Evolutionary conservation across 2,888 invertebrate species (phyloP).

Genomic region (Candidula unifasciata): DNA sequence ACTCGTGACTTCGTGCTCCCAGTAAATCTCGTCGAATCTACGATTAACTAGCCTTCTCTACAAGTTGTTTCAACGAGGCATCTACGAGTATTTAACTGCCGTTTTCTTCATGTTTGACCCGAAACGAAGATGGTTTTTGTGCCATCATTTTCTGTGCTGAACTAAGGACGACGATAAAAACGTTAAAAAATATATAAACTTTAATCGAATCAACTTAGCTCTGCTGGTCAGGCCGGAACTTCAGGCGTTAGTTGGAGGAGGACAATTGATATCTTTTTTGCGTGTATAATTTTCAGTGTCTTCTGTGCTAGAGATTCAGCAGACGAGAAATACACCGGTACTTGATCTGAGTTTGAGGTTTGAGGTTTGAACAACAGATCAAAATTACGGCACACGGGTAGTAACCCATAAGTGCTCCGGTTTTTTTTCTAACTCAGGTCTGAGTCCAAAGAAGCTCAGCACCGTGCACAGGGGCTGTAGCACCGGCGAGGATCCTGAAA

Average conservation of each 20-base stretch:
- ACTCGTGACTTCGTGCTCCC: constrained; percentile 2
- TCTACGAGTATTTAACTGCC: neutral
- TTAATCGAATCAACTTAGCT: constrained; percentile 2
- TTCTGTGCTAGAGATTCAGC: no score
- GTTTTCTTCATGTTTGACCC: neutral
- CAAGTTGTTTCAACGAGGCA: neutral
- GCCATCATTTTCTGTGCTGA: neutral
- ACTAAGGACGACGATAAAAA: neutral
- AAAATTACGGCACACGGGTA: no score
- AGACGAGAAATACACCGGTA: no score
- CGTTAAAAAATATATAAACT: neutral
- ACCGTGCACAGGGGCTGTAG: no score
- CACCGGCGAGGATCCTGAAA: no score
- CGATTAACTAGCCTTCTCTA: neutral
- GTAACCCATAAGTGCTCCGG: no score
- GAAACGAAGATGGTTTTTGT: neutral
- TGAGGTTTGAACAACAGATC: no score
- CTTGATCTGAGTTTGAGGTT: no score
- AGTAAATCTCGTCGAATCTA: neutral
- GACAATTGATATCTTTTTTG: neutral
- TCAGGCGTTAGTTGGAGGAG: neutral
- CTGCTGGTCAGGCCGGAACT: neutral
- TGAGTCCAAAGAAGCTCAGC: no score
- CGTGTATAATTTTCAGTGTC: no score
- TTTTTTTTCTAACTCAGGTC: no score